Evolutionary conservation across 2,113 vertebrate genomes (phyloP).

Genomic region (Lynx canadensis): DNA sequence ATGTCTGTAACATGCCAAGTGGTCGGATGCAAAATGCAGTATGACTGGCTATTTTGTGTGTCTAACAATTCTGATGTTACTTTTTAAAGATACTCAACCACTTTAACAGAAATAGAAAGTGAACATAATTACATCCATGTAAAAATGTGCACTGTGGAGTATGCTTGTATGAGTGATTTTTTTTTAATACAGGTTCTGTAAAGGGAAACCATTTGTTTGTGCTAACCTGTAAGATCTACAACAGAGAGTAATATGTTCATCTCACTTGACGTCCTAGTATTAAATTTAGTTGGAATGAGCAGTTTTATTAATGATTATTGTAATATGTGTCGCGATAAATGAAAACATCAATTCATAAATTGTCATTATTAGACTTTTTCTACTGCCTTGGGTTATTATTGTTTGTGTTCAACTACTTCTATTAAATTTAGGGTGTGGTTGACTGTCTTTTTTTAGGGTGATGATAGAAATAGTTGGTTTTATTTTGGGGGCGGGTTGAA

Average conservation of each 20-base stretch:
- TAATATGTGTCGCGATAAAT: background rate
- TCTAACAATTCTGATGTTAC: background rate
- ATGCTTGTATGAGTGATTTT: background rate
- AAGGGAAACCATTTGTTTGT: background rate
- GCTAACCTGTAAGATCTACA: background rate
- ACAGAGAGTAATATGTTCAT: background rate
- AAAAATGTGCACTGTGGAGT: background rate
- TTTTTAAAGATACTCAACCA: background rate
- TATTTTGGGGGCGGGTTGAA: background rate
- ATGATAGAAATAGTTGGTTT: background rate
- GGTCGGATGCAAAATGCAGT: background rate
- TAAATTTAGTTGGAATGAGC: background rate
- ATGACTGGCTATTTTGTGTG: background rate
- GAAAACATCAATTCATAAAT: background rate
- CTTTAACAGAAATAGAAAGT: background rate
- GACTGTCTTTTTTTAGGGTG: background rate
- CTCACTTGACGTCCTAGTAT: background rate
- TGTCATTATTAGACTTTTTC: background rate
- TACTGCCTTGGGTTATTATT: background rate
- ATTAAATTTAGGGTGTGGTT: background rate
- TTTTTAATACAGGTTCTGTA: background rate
- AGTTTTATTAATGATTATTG: background rate
- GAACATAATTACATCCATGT: fast-evolving
- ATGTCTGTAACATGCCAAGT: background rate
- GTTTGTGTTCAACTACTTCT: background rate